Evolutionary conservation across 2,797 vertebrate genomes (phyloP), one percentile per base, ranked within the genome.

Genomic region (Microtus californicus): DNA sequence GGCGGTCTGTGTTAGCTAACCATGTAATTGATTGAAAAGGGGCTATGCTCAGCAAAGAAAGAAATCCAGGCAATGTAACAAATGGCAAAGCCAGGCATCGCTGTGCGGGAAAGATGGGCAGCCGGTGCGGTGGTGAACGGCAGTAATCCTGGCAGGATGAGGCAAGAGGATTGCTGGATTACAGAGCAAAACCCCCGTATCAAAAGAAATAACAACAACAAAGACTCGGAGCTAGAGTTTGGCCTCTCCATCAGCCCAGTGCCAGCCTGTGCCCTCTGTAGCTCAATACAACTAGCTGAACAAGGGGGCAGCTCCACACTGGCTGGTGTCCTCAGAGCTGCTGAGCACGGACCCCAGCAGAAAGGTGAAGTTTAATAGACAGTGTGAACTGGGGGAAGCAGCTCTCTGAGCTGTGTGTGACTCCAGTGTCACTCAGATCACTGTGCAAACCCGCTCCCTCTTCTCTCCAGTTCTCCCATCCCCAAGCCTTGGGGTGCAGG

Each of bases 321-420:
- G 56, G 59, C n/a, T n/a, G 25, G n/a, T 10, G 11, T 85, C 40
- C 63, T 61, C 27, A 8, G 56, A 27, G 67, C 67, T 37, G 15
- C 1, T 37, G n/a, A 88, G 21, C 89, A 59, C 5, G 2, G 63
- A 21, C 45, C 25, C 85, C 12, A 2, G 45, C 43, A 79, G 77
- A 83, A 85, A 90, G 7, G 31, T 92, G 69, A 65, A 37, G 40
- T 59, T 78, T 51, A 37, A 56, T 85, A 95, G 87, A 40, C 73
- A n/a, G 1, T 6, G 40, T 76, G 81, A 87, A 69, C 80, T 10
- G 31, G 51, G 67, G 34, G 61, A 6, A 92, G 61, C 34, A 69
- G 54, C 59, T 95, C 54, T 48, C 65, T 85, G 27, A 37, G 8
- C 34, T 23, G 29, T 48, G 71, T 45, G 59, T n/a, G 40, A 1